Percentiles rank a stretch among this genome's conserved stretches.
These are phyloP conservation scores for Caenorhabditis sp. DNA, from an alignment of 2,888 invertebrate genomes.

Conservation along the genomic window DNA sequence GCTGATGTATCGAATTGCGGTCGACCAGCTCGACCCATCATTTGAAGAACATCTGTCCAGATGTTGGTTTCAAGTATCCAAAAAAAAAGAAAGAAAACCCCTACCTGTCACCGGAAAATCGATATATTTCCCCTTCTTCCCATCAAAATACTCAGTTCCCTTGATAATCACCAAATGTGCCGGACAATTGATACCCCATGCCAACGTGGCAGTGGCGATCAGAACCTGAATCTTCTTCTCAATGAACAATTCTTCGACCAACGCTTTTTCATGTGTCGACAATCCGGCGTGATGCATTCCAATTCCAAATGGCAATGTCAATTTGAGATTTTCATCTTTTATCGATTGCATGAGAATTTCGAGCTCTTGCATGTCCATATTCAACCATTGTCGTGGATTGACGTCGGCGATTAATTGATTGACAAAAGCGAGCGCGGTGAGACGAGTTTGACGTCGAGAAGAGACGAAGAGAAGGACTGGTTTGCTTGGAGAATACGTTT, in stretches of 20 bases:
- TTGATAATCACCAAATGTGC: slow-evolving; percentile 83
- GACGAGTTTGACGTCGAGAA: slow-evolving; percentile 79
- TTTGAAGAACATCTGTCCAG: slow-evolving; percentile 87
- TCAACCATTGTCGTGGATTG: slow-evolving; percentile 76
- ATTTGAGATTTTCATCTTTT: slow-evolving; percentile 87
- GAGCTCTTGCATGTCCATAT: slow-evolving; percentile 75
- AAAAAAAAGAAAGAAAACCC: background rate
- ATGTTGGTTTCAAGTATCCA: background rate
- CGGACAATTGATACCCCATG: slow-evolving; percentile 99
- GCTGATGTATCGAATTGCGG: slow-evolving; percentile 94
- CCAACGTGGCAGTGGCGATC: slow-evolving; percentile 94
- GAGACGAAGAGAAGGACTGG: slow-evolving; percentile 94
- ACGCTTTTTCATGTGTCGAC: slow-evolving; percentile 87
- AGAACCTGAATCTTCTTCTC: slow-evolving; percentile 78
- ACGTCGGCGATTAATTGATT: slow-evolving; percentile 88
- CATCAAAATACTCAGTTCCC: slow-evolving; percentile 98
- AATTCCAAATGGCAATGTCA: slow-evolving; percentile 94
- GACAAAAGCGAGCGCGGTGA: slow-evolving; percentile 92
- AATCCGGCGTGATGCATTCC: slow-evolving; percentile 98
- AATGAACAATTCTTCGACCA: slow-evolving; percentile 81
- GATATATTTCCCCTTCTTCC: slow-evolving; percentile 92
- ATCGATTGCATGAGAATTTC: slow-evolving; percentile 76
- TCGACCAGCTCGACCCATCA: slow-evolving; percentile 98
- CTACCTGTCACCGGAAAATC: slow-evolving; percentile 97
- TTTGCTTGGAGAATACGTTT: slow-evolving; percentile 87